Base-by-base conservation (phyloP, 1,140 invertebrate species). In the Drosophila sechellia region DNA sequence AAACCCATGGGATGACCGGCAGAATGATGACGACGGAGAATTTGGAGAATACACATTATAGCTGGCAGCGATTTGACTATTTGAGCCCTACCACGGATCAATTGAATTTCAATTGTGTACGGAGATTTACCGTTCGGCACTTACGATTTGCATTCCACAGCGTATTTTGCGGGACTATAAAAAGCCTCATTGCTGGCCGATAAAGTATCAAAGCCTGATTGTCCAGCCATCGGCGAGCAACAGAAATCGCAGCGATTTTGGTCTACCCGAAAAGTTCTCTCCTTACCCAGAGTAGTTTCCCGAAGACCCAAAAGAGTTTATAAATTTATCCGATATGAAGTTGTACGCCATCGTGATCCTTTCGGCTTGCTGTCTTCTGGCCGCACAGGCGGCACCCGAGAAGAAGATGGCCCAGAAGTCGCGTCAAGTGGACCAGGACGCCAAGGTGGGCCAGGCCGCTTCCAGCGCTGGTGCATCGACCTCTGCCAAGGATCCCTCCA, bases 201-300 rank as follows among this genome's bases (percentile, higher is more conserved):
- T 78, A 76, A 76, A 78, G 72, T 90, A 90, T 90, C 87, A 90
- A 74, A 90, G 81, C 79, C 85, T 77, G 81, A 86, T 86, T 90
- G 77, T 68, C 86, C 76, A 90, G 85, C 86, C 64, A 69, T 1
- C 46, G 79, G 81, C 60, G 55, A 77, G 71, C 69, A 85, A 11
- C 54, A 53, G 46, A 50, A 48, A 31, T 11, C 43, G 12, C 10
- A 12, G 27, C 34, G 13, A 31, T 59, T 46, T 49, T 42, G 46
- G 22, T 40, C 37, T 17, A 54, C n/a, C 70, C 55, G 77, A 84
- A 84, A 90, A 85, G 77, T 85, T 81, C 77, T 80, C 71, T 53
- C n/a, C 40, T 5, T 35, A 48, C 34, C 2, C 10, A 40, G 84
- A 90, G 87, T 90, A 85, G 81, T 85, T 85, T 86, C 49, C 49